Evolutionary conservation across 2,113 vertebrate genomes (phyloP).

Genomic region (Eptesicus fuscus): DNA sequence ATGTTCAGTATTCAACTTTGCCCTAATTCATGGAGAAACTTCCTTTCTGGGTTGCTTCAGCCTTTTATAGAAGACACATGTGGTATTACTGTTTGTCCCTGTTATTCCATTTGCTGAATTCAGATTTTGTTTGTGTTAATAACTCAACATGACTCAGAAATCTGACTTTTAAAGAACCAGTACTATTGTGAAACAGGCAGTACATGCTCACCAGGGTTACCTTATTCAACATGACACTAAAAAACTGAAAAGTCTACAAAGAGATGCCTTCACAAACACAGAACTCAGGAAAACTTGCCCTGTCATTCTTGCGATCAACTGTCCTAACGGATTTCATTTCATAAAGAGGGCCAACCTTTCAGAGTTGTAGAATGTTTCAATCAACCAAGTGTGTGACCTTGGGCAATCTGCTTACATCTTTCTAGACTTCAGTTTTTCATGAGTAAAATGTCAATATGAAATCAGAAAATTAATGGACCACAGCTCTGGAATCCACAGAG

Average conservation of each 20-base stretch:
- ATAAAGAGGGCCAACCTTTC: background rate
- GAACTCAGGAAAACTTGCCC: background rate
- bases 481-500: background rate
- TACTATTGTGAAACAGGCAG: slow-evolving; percentile 33
- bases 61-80: background rate
- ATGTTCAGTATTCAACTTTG: background rate
- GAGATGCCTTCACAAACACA: background rate
- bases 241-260: background rate
- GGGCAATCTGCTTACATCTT: background rate
- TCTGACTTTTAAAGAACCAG: slow-evolving; percentile 59
- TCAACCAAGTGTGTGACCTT: background rate
- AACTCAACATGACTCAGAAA: slow-evolving; percentile 59
- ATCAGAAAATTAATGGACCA: background rate
- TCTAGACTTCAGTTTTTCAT: background rate
- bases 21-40: background rate
- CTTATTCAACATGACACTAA: slow-evolving; percentile 30
- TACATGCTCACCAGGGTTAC: background rate
- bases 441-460: background rate
- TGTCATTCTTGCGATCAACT: background rate
- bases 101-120: background rate
- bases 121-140: slow-evolving; percentile 28
- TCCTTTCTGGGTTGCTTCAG: background rate
- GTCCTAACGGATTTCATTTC: background rate
- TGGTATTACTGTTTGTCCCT: background rate
- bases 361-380: background rate